These are phyloP conservation scores for Lates calcarifer DNA, from an alignment of 2,113 vertebrate genomes.

Conservation along the genomic window DNA sequence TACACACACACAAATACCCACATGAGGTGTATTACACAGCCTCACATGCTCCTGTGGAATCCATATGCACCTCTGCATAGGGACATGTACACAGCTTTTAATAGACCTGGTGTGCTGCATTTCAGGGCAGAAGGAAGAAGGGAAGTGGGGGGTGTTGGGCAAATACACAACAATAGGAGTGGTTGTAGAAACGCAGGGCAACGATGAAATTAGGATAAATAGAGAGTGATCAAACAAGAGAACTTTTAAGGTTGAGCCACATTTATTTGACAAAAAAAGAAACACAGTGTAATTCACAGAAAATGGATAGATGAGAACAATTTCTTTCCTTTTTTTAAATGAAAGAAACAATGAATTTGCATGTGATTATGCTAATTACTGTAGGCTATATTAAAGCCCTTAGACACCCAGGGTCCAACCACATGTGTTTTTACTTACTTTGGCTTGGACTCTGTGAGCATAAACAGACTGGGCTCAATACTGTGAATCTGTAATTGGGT, in stretches of 20 bases:
- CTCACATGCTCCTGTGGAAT: slow-evolving; percentile 10
- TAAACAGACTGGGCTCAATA: not conserved
- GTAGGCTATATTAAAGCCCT: not conserved
- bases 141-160: not conserved
- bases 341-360: not conserved
- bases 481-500: not conserved
- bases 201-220: not conserved
- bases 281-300: not conserved
- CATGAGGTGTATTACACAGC: slow-evolving; percentile 11
- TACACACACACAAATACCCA: slow-evolving; percentile 1
- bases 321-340: not conserved
- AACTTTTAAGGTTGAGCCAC: not conserved
- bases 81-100: slow-evolving; percentile 47
- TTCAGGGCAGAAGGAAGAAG: slow-evolving; percentile 8
- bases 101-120: slow-evolving; percentile 44
- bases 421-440: not conserved
- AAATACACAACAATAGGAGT: not conserved
- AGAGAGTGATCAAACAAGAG: not conserved
- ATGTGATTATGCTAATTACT: not conserved
- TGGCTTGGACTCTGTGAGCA: not conserved
- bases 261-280: not conserved
- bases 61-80: slow-evolving; percentile 18
- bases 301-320: not conserved
- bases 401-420: not conserved
- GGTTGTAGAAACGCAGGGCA: not conserved